Conservation (phyloP, 2,797 vertebrate species). For the Odontamblyopus rebecca region DNA sequence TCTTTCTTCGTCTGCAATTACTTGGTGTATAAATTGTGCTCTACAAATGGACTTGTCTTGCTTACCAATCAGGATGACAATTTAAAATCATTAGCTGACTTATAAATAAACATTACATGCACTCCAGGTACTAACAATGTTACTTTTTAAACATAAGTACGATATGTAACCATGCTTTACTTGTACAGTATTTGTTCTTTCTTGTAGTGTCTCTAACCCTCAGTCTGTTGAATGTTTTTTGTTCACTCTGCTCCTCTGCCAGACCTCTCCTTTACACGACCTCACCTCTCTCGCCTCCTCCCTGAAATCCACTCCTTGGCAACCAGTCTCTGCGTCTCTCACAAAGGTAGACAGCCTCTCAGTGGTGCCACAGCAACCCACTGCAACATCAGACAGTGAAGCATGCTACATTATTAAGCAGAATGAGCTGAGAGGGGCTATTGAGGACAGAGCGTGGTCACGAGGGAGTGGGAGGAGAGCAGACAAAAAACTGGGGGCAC, state of each 20-base stretch:
- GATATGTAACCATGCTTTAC: not conserved
- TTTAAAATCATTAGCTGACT: not conserved
- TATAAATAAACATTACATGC: not conserved
- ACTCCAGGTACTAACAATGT: not conserved
- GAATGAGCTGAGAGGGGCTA: conserved; percentile 57
- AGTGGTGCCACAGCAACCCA: conserved; percentile 70
- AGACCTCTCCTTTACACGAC: conserved; percentile 64
- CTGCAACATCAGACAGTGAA: conserved; percentile 73
- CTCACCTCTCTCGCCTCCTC: conserved; percentile 52
- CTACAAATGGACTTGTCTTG: too few relatives aligned
- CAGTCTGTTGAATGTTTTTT: conserved; percentile 39
- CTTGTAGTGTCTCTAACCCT: conserved; percentile 26
- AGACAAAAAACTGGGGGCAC: conserved; percentile 30
- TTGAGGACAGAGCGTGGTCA: conserved; percentile 36
- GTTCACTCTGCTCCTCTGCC: conserved; percentile 56
- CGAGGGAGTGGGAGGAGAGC: conserved; percentile 33
- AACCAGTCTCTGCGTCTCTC: conserved; percentile 72
- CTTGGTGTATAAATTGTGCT: too few relatives aligned
- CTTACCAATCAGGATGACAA: too few relatives aligned
- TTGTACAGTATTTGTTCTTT: conserved; percentile 23
- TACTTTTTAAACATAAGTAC: not conserved
- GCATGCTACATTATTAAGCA: conserved; percentile 80
- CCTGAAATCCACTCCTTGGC: conserved; percentile 72
- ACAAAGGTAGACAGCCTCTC: conserved; percentile 73
- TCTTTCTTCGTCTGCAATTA: too few relatives aligned